Evolutionary conservation across 92 coral and sea anemone species (phyloP).

Genomic region (Umimayanthus kanabou): DNA sequence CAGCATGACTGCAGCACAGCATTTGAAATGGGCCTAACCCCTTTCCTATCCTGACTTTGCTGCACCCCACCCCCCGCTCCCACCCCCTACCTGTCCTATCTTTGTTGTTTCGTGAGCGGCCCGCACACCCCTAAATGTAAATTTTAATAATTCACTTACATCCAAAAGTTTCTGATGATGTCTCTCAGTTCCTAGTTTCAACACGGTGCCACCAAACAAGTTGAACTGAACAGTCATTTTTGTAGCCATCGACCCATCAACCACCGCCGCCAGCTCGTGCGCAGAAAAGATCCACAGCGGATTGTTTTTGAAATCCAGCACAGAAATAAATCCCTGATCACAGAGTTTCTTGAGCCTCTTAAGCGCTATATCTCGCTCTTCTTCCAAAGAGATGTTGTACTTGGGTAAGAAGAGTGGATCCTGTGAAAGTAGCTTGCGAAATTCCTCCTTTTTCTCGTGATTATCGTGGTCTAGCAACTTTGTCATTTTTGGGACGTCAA

Average conservation of each 20-base stretch:
- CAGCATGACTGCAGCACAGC: too few species aligned
- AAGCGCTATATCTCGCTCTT: conserved; percentile 74
- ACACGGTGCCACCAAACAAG: conserved; percentile 89
- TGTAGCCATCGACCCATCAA: conserved; percentile 85
- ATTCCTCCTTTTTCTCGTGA: conserved; percentile 71
- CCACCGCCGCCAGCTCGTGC: conserved; percentile 73
- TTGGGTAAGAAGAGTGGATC: conserved; percentile 71
- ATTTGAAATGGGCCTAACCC: too few species aligned
- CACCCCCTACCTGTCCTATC: too few species aligned
- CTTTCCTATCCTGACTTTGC: too few species aligned
- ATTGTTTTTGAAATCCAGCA: conserved; percentile 72
- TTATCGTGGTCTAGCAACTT: conserved; percentile 71
- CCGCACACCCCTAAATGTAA: not conserved
- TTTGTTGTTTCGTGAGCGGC: not conserved
- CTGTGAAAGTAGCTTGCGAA: conserved; percentile 68
- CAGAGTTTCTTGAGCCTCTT: conserved; percentile 71
- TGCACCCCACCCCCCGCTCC: too few species aligned
- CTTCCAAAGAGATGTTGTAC: conserved; percentile 81
- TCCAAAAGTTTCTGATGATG: conserved; percentile 67
- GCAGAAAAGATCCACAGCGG: conserved; percentile 82
- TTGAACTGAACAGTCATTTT: conserved; percentile 93
- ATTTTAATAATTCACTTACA: conserved; percentile 14
- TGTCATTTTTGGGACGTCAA: conserved; percentile 63
- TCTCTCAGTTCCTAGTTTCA: conserved; percentile 76
- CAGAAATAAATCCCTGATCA: conserved; percentile 72